Evolutionary conservation across 2,113 vertebrate species (phyloP).

Genomic region (Athene noctua): DNA sequence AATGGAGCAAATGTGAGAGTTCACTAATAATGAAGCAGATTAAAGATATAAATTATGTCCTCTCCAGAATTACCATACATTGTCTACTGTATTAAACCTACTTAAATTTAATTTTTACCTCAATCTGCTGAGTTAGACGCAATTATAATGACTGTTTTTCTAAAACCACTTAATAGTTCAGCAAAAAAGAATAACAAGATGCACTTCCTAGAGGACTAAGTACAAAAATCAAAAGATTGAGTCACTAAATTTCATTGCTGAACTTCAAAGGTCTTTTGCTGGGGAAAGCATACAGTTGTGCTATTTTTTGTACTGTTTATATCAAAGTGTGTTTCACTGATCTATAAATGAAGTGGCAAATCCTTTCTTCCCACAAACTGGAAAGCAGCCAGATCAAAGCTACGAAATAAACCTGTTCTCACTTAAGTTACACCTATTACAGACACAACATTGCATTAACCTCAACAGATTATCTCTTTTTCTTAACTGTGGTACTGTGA

Average conservation of each 20-base stretch:
- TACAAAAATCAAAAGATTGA: background rate
- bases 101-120: background rate
- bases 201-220: background rate
- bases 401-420: constrained; percentile 1
- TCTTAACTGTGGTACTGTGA: background rate
- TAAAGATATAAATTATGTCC: background rate
- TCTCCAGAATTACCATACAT: background rate
- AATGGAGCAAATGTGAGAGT: background rate
- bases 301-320: background rate
- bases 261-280: constrained; percentile 23
- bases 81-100: background rate
- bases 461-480: background rate
- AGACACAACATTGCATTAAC: background rate
- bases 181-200: background rate
- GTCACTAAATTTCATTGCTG: background rate
- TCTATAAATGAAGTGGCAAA: constrained; percentile 21
- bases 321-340: constrained; percentile 19
- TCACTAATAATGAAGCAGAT: background rate
- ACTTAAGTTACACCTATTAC: background rate
- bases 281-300: background rate
- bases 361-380: constrained; percentile 22
- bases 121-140: background rate
- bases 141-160: background rate
- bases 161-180: background rate
- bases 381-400: constrained; percentile 39